Evolutionary conservation across 2,113 vertebrate genomes (phyloP).

Genomic region (Neogale vison): DNA sequence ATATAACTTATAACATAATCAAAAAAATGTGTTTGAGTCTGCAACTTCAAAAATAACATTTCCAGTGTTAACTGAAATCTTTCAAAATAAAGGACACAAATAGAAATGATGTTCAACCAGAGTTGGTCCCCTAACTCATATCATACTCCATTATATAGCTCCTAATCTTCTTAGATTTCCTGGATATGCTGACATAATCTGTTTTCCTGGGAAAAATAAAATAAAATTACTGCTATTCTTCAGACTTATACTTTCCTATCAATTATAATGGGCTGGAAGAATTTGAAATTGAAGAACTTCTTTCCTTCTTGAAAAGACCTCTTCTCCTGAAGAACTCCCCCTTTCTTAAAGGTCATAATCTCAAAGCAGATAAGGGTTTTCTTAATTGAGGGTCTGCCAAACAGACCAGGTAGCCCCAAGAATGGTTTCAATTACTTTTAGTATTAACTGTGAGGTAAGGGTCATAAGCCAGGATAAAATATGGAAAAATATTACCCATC

Average conservation of each 20-base stretch:
- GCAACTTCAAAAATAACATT: constrained; percentile 47
- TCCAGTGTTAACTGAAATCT: constrained; percentile 38
- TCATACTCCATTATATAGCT: constrained; percentile 33
- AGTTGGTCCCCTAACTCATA: constrained; percentile 16
- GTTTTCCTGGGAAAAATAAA: constrained; percentile 30
- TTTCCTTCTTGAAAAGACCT: neutral
- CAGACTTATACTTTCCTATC: neutral
- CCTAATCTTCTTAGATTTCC: constrained; percentile 58
- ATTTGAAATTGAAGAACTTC: neutral
- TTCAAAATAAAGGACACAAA: constrained; percentile 50
- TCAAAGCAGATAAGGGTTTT: neutral
- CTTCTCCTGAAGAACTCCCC: no score
- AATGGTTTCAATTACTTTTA: constrained; percentile 6
- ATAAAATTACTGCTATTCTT: constrained; percentile 35
- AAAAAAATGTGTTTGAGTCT: constrained; percentile 45
- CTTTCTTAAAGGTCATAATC: neutral
- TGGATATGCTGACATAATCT: constrained; percentile 49
- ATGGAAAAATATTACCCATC: neutral
- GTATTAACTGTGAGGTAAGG: neutral
- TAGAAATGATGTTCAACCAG: neutral
- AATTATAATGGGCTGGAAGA: constrained; percentile 6
- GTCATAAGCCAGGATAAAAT: neutral
- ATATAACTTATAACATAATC: neutral
- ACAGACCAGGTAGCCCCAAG: neutral
- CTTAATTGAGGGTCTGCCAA: neutral